Base-by-base conservation (phyloP, 2,888 invertebrate species). In the Tenodera sinensis region DNA sequence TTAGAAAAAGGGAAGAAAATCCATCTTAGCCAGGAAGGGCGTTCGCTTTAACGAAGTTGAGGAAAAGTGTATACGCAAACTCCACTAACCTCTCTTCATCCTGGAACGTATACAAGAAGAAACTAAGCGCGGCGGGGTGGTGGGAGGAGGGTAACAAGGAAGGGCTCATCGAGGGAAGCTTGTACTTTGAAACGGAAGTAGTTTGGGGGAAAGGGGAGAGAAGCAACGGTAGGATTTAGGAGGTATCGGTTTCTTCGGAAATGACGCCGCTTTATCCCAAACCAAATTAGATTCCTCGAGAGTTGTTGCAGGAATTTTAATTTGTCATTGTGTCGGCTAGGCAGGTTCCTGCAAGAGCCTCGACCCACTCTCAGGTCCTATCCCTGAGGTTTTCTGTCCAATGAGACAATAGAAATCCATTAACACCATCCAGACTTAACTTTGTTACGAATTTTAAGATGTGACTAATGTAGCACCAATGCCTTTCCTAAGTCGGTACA, bases 31-130 rank as follows among this genome's bases (percentile, higher is more conserved):
- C 20, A 4, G 20, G 54, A 4, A 71, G 54, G 15, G 15, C 54
- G 20, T 71, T 71, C 20, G 1, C 20, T 25, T 71, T 71, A 71
- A 71, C 54, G 54, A 71, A 71, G 54, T 71, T 71, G 54, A 25
- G 54, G 20, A 71, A 71, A 71, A 71, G 54, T 71, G 54, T 71
- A 71, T 71, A 71, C 54, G 54, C 54, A 71, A 85, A 85, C 85
- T n/a, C 28, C 85, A 85, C 85, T 85, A 47, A 85, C 85, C 85
- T 42, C 47, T 85, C 85, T 85, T 34, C 85, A 42, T 85, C 85
- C 47, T 85, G 47, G 34, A 85, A 47, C 34, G 34, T n/a, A 47
- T 47, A 28, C 85, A 85, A 85, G 85, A 47, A 34, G 47, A 28
- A 85, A n/a, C n/a, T n/a, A 85, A 42, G 28, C 30, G 34, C n/a